A percentile compares a stretch with the other conserved stretches of the same genome.
Evolutionary conservation across 2,888 invertebrate species (phyloP).

Genomic region (Agrotis ipsilon): DNA sequence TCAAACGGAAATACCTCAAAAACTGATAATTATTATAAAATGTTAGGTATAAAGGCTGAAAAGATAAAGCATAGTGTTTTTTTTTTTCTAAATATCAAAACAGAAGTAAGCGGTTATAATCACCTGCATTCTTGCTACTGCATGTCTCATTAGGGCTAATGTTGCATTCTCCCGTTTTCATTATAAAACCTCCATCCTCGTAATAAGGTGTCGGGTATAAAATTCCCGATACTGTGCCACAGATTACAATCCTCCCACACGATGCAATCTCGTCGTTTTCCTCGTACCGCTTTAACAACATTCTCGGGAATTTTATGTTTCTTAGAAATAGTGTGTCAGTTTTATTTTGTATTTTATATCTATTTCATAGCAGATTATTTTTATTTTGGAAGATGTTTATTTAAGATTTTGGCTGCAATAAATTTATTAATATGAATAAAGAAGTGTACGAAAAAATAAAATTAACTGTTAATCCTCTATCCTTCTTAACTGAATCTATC

Average conservation of each 20-base stretch:
- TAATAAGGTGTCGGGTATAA: conserved; percentile 27
- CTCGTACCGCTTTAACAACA: conserved; percentile 6
- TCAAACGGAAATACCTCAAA: too few species aligned
- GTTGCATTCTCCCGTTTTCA: background rate
- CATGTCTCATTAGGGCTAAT: background rate
- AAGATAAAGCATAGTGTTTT: too few species aligned
- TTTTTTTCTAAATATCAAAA: too few species aligned
- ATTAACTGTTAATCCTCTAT: background rate
- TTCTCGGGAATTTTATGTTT: conserved; percentile 21
- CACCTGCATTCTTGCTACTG: too few species aligned
- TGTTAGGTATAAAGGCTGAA: too few species aligned
- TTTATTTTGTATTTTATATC: too few species aligned
- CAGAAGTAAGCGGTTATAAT: too few species aligned
- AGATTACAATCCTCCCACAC: conserved; percentile 17
- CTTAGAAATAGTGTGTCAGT: background rate
- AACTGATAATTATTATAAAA: too few species aligned
- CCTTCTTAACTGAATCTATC: too few species aligned
- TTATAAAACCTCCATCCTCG: background rate
- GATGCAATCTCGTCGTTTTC: conserved; percentile 21
- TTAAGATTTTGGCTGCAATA: too few species aligned
- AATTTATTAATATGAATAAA: background rate
- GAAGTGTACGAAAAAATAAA: background rate
- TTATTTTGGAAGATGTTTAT: too few species aligned
- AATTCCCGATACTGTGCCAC: conserved; percentile 6
- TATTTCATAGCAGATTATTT: too few species aligned